A percentile compares a stretch with the other conserved stretches of the same genome.
Conservation (phyloP, 1,140 invertebrate genomes). For the Palaemon carinicauda region DNA sequence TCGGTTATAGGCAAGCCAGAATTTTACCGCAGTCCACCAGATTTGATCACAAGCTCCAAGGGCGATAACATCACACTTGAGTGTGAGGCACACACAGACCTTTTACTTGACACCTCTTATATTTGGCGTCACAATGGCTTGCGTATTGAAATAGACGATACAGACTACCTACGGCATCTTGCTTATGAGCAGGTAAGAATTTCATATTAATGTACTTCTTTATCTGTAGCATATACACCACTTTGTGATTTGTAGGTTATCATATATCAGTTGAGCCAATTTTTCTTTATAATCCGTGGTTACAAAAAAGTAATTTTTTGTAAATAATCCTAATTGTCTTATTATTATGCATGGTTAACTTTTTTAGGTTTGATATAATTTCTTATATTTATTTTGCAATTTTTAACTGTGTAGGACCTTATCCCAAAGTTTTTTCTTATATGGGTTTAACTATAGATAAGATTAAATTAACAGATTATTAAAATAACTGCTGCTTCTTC, state of each 20-base stretch:
- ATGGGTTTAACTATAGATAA: no score
- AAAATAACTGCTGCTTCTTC: no score
- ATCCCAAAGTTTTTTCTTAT: no score
- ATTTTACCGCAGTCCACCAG: slow-evolving; percentile 72
- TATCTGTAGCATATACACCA: background rate
- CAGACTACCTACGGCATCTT: slow-evolving; percentile 63
- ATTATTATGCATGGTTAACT: background rate
- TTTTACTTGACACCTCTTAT: slow-evolving; percentile 86
- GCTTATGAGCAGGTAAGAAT: slow-evolving; percentile 49
- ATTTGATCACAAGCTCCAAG: slow-evolving; percentile 74
- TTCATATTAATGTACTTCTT: background rate
- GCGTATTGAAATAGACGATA: slow-evolving; percentile 73
- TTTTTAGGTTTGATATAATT: no score
- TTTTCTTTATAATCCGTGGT: background rate
- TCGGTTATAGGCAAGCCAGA: slow-evolving; percentile 50
- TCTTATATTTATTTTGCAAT: no score
- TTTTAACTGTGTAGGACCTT: no score
- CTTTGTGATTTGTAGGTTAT: background rate
- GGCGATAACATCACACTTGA: slow-evolving; percentile 77
- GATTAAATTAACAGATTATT: no score
- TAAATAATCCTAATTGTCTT: background rate
- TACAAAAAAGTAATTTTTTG: background rate
- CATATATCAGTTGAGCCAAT: background rate
- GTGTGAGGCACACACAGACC: slow-evolving; percentile 82
- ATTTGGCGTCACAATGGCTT: slow-evolving; percentile 90